Conservation (phyloP, 1,140 invertebrate species). For the Drosophila subpulchrella region DNA sequence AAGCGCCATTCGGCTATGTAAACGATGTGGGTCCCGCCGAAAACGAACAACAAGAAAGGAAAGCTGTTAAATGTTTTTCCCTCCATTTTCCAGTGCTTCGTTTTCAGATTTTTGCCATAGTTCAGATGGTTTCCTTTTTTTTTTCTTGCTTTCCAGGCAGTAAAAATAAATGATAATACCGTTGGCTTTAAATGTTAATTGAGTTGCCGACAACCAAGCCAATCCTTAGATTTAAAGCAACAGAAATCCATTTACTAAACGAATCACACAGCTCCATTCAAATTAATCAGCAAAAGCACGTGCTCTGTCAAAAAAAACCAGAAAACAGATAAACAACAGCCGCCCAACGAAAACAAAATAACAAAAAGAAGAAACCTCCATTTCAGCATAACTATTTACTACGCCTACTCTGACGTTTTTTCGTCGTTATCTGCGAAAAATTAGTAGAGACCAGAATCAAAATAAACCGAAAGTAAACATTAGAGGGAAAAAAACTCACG, state of each 20-base stretch:
- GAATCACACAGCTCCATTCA: constrained; percentile 17
- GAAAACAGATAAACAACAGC: constrained; percentile 30
- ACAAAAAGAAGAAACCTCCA: constrained; percentile 27
- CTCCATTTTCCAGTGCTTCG: constrained; percentile 24
- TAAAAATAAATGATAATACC: constrained; percentile 47
- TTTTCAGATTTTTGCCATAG: constrained; percentile 37
- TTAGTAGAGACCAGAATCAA: constrained; percentile 50
- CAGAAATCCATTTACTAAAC: constrained; percentile 1
- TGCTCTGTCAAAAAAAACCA: constrained; percentile 31
- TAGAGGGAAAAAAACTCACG: constrained; percentile 21
- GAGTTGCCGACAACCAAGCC: constrained; percentile 17
- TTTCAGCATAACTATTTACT: constrained; percentile 60
- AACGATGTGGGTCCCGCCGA: constrained; percentile 40
- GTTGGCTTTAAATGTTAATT: constrained; percentile 39
- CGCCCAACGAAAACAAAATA: constrained; percentile 10
- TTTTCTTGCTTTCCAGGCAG: not conserved
- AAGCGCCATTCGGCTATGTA: constrained; percentile 67
- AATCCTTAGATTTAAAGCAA: not conserved
- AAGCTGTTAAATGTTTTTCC: constrained; percentile 66
- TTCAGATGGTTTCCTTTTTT: constrained; percentile 15
- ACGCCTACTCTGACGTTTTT: constrained; percentile 50
- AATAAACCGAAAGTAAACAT: constrained; percentile 73
- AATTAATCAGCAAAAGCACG: constrained; percentile 39
- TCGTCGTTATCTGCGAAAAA: constrained; percentile 42
- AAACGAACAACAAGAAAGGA: constrained; percentile 60